Percentiles rank a stretch among this genome's conserved stretches.
Conservation (phyloP, 2,797 vertebrate genomes). For the Karalla daura region DNA sequence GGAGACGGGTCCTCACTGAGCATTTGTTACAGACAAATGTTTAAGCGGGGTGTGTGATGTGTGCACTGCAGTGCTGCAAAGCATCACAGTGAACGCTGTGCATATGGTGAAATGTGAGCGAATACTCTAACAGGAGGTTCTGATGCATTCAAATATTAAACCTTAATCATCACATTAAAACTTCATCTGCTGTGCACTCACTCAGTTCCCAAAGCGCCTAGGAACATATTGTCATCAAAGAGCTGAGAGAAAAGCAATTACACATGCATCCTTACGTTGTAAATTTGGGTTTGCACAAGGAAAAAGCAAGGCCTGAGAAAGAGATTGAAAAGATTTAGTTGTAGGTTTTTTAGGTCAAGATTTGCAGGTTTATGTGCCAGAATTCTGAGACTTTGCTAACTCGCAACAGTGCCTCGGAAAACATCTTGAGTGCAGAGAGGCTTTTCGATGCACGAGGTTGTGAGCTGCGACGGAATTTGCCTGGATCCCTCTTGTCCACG, state of each 20-base stretch:
- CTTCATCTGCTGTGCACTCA: background rate
- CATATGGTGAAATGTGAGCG: background rate
- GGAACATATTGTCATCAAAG: constrained; percentile 35
- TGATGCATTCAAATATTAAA: constrained; percentile 44
- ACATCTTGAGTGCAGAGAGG: constrained; percentile 54
- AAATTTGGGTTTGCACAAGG: constrained; percentile 1
- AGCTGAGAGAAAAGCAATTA: constrained; percentile 34
- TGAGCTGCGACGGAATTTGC: constrained; percentile 56
- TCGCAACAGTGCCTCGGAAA: constrained; percentile 49
- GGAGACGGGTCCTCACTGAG: background rate
- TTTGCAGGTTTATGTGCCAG: constrained; percentile 43
- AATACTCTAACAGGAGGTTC: background rate
- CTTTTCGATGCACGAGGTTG: constrained; percentile 45
- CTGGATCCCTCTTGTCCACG: constrained; percentile 54
- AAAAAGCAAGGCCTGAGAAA: constrained; percentile 5
- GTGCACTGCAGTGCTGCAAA: background rate
- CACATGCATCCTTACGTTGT: background rate
- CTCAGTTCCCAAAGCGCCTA: constrained; percentile 7
- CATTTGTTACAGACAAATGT: constrained; percentile 7
- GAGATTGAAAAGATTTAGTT: background rate
- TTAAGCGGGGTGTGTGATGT: background rate
- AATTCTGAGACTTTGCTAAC: constrained; percentile 60
- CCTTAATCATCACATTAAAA: constrained; percentile 54
- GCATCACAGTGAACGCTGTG: background rate
- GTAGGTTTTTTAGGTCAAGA: constrained; percentile 34